Base-by-base conservation (phyloP, 2,888 invertebrate species). In the Neoaliturus tenellus region DNA sequence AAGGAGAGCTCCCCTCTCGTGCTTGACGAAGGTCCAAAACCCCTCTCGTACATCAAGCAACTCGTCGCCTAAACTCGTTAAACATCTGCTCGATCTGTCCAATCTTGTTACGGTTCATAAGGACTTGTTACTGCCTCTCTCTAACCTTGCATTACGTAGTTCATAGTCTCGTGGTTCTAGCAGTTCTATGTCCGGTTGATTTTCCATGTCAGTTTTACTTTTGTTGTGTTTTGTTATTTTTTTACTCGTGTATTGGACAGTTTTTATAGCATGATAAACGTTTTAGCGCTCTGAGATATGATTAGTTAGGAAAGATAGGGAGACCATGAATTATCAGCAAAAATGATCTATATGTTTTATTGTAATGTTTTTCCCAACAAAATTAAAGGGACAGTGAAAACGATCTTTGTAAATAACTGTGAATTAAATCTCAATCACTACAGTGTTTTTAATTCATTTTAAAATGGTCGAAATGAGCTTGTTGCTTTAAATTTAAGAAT, bases 1-100 rank as follows among this genome's bases (percentile, higher is more conserved):
- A 89, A 88, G 35, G 89, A 90, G 85, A 90, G 90, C 71, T 89
- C 90, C n/a, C 89, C 90, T 14, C 89, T 91, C 55, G 90, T 90
- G 85, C 86, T 89, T 28, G 87, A 89, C 44, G 90, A 90, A 86
- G 88, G 89, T 73, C 89, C 91, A 10, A 89, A 90, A 80, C 90
- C 91, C 35, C 89, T 91, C 48, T 87, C 88, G 80, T 89, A 90
- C 67, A 89, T 91, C 78, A 90, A 85, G 31, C 62, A 80, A 41
- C 83, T 85, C 20, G 35, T 55, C 44, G 69, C 69, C 69, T 69
- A 14, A 39, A 69, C 39, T 5, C 39, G 4, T 1, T 20, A 14
- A 14, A 28, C 14, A 20, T 14, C 3, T 55, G 23, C 55, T 55
- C 8, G 1, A 23, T 62, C 31, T 62, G n/a, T 62, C 28, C 28